phyloP scores from a whole-genome alignment of 2,797 vertebrate genomes.

The Protonibea diacanthus region DNA sequence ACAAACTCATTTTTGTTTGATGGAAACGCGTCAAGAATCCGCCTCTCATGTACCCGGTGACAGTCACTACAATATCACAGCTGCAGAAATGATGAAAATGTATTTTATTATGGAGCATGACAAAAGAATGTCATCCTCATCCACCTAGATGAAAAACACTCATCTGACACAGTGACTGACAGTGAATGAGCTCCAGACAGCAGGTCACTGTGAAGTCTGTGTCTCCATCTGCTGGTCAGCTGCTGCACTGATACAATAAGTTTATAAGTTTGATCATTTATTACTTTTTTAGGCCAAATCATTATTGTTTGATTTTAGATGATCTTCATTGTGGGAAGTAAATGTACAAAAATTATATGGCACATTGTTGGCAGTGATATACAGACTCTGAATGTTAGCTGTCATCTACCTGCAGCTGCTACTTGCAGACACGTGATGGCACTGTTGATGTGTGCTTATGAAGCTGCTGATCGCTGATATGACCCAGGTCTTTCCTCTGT shows the following conservation, averaged over 20 bases:
- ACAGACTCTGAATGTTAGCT: not conserved
- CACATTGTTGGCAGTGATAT: not conserved
- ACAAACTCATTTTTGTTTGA: too few relatives aligned
- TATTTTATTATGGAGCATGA: too few relatives aligned
- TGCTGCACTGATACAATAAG: not conserved
- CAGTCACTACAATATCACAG: too few relatives aligned
- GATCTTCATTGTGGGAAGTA: not conserved
- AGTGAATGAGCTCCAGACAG: not conserved
- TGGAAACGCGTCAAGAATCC: too few relatives aligned
- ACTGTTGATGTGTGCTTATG: not conserved
- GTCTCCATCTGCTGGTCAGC: slow-evolving; percentile 64
- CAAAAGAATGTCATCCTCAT: not conserved
- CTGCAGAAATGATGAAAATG: too few relatives aligned
- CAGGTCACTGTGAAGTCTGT: slow-evolving; percentile 41
- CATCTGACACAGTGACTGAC: not conserved
- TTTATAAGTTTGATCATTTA: too few relatives aligned
- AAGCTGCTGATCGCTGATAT: not conserved
- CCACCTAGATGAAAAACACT: not conserved
- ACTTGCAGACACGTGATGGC: slow-evolving; percentile 33
- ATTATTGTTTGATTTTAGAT: too few relatives aligned
- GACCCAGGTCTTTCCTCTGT: not conserved
- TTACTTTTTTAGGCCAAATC: too few relatives aligned
- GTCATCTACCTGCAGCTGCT: not conserved
- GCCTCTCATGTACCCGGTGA: too few relatives aligned
- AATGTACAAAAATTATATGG: not conserved